Percentiles rank a stretch among this genome's conserved stretches.
Conservation (phyloP, 2,113 vertebrate species). For the Anoplopoma fimbria region DNA sequence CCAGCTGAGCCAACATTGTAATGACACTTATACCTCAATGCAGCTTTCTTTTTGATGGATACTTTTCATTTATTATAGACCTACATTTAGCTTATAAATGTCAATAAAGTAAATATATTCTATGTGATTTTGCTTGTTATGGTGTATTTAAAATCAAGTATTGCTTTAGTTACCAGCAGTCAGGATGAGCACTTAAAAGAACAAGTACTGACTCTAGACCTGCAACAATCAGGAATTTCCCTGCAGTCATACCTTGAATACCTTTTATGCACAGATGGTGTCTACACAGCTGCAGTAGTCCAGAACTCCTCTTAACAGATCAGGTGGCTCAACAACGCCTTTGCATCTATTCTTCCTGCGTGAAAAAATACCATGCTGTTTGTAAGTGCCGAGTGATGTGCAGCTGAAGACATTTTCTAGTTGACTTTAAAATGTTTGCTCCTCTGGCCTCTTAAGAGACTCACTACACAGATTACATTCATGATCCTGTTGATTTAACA, state of each 20-base stretch:
- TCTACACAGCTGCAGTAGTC: constrained; percentile 36
- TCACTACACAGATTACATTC: constrained; percentile 4
- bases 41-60: background rate
- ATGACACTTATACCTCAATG: background rate
- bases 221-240: constrained; percentile 6
- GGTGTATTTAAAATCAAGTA: background rate
- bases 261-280: constrained; percentile 57
- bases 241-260: constrained; percentile 54
- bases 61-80: background rate
- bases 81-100: background rate
- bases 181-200: constrained; percentile 5
- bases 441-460: background rate
- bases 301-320: constrained; percentile 35
- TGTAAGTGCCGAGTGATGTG: constrained; percentile 25
- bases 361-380: background rate
- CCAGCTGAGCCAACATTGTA: background rate
- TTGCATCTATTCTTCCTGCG: constrained; percentile 19
- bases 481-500: background rate
- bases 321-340: constrained; percentile 42
- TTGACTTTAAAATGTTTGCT: background rate
- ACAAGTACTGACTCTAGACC: constrained; percentile 4
- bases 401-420: constrained; percentile 27
- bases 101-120: background rate
- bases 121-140: background rate
- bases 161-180: background rate